phyloP scores from a whole-genome alignment of 2,888 invertebrate genomes.

The Mantis religiosa region DNA sequence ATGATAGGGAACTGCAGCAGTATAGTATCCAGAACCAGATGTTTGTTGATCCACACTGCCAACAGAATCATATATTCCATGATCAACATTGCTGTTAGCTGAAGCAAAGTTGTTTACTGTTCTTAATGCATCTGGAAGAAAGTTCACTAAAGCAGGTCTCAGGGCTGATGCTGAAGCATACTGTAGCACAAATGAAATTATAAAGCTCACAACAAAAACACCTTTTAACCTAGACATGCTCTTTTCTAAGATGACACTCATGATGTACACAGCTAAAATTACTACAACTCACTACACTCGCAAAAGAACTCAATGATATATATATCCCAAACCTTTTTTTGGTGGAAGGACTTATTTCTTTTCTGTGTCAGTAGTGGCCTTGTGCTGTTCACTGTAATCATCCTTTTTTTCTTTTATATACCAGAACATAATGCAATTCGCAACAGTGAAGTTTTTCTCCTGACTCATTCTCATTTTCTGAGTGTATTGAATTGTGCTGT shows the following conservation, averaged over 20 bases:
- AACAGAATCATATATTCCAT: background rate
- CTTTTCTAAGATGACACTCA: background rate
- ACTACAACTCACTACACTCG: background rate
- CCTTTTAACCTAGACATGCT: background rate
- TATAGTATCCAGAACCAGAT: conserved; percentile 16
- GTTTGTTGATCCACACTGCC: conserved; percentile 1
- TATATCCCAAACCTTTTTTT: background rate
- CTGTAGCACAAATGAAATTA: background rate
- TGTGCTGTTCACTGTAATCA: background rate
- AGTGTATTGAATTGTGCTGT: background rate
- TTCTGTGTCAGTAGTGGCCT: background rate
- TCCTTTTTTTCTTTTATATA: background rate
- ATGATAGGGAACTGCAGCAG: background rate
- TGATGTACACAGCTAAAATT: background rate
- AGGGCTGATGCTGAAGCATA: background rate
- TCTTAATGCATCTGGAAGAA: conserved; percentile 18
- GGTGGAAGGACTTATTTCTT: background rate
- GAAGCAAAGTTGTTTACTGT: background rate
- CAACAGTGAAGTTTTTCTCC: background rate
- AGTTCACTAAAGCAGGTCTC: conserved; percentile 6
- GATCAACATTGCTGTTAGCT: background rate
- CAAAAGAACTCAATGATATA: background rate
- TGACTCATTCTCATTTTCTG: background rate
- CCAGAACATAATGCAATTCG: background rate
- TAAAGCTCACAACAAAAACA: background rate